These are phyloP conservation scores for Erinaceus europaeus DNA, from an alignment of 2,113 vertebrate species.

Conservation along the genomic window DNA sequence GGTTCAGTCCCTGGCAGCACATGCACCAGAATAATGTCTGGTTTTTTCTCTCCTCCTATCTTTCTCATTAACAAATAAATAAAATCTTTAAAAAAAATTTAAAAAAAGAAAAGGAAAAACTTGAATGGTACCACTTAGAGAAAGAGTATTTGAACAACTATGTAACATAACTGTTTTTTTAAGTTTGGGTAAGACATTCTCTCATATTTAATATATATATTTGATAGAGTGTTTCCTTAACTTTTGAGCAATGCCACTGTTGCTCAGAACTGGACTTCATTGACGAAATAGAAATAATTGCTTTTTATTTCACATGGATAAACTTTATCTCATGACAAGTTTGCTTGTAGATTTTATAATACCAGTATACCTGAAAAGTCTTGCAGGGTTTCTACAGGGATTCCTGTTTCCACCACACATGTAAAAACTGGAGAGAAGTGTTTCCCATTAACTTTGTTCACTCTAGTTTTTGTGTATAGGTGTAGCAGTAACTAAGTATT, in stretches of 20 bases:
- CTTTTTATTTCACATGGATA: not conserved
- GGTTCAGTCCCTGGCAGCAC: no score
- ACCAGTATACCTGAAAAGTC: no score
- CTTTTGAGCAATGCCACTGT: not conserved
- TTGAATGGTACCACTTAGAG: not conserved
- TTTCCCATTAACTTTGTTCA: not conserved
- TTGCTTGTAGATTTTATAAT: not conserved
- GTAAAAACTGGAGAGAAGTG: conserved; percentile 1
- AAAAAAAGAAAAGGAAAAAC: not conserved
- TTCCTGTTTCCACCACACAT: not conserved
- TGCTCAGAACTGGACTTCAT: not conserved
- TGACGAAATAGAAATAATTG: not conserved
- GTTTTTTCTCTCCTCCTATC: no score
- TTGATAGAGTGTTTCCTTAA: not conserved
- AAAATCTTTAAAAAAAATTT: no score
- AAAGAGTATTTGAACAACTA: not conserved
- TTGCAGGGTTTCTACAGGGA: not conserved
- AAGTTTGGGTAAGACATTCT: not conserved
- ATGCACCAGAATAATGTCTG: no score
- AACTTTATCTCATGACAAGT: not conserved
- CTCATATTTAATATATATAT: not conserved
- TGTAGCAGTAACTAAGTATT: not conserved
- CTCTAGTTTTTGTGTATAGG: not conserved
- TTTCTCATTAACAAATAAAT: no score
- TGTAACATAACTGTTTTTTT: not conserved